Evolutionary conservation across 1,140 invertebrate genomes (phyloP).

Genomic region (Cyclina sinensis): DNA sequence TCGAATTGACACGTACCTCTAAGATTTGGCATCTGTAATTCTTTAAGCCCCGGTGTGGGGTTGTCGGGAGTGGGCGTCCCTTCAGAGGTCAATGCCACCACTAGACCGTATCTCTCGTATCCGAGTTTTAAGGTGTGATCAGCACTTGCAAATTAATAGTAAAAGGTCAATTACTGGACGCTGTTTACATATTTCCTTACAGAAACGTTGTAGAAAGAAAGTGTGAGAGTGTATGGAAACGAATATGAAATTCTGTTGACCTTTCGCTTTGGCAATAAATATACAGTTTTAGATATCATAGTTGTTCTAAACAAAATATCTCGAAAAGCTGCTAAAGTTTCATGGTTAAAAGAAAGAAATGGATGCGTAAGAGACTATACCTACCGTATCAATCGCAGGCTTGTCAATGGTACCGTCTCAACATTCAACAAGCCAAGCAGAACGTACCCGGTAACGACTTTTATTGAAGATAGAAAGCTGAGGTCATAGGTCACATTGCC

Average conservation of each 20-base stretch:
- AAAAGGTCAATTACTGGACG: too few species aligned
- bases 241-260: too few species aligned
- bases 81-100: conserved; percentile 78
- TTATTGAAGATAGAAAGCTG: conserved; percentile 74
- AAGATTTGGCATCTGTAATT: conserved; percentile 76
- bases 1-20: conserved; percentile 78
- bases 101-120: conserved; percentile 73
- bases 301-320: too few species aligned
- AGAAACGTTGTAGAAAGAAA: not conserved
- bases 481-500: conserved; percentile 80
- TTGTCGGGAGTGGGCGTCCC: conserved; percentile 58
- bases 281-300: too few species aligned
- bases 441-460: conserved; percentile 79
- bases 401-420: conserved; percentile 76
- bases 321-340: too few species aligned
- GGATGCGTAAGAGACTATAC: too few species aligned
- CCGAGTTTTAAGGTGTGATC: conserved; percentile 76
- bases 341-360: too few species aligned
- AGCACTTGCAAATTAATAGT: conserved; percentile 33
- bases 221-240: not conserved
- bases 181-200: too few species aligned
- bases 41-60: conserved; percentile 73
- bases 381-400: conserved; percentile 74
- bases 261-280: too few species aligned
- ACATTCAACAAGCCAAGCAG: conserved; percentile 78